Evolutionary conservation across 2,113 vertebrate species (phyloP).

Genomic region (Pteruthius melanotis): DNA sequence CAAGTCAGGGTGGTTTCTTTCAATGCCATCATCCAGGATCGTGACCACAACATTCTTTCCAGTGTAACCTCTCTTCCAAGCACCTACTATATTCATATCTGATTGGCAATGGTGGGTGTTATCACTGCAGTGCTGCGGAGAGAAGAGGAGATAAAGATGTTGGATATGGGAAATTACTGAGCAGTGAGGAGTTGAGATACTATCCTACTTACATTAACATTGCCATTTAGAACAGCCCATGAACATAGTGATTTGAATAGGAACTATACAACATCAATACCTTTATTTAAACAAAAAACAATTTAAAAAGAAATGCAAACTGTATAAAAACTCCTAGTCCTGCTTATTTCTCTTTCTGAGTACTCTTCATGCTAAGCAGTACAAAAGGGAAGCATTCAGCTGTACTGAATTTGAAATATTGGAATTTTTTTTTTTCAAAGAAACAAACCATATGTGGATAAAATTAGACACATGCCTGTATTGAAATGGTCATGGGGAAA

Average conservation of each 20-base stretch:
- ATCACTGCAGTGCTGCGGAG: constrained; percentile 91
- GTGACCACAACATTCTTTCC: constrained; percentile 97
- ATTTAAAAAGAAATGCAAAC: not conserved
- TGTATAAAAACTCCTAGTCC: not conserved
- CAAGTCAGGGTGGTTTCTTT: constrained; percentile 95
- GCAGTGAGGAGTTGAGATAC: not conserved
- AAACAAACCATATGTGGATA: not conserved
- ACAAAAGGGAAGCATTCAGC: not conserved
- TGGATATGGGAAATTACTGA: not conserved
- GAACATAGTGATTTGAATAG: not conserved
- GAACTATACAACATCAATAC: not conserved
- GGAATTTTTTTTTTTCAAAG: not conserved
- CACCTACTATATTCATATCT: constrained; percentile 98
- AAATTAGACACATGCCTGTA: constrained; percentile 8
- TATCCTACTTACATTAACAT: not conserved
- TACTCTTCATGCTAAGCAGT: not conserved
- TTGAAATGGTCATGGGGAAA: not conserved
- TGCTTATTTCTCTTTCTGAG: not conserved
- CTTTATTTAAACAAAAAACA: not conserved
- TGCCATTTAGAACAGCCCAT: not conserved
- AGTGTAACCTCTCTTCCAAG: constrained; percentile 98
- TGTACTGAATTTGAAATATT: not conserved
- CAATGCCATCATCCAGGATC: constrained; percentile 96
- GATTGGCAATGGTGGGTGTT: constrained; percentile 95
- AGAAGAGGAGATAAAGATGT: not conserved